These are phyloP conservation scores for Cyprinodon diabolis DNA, from an alignment of 2,797 vertebrate species.

Conservation along the genomic window DNA sequence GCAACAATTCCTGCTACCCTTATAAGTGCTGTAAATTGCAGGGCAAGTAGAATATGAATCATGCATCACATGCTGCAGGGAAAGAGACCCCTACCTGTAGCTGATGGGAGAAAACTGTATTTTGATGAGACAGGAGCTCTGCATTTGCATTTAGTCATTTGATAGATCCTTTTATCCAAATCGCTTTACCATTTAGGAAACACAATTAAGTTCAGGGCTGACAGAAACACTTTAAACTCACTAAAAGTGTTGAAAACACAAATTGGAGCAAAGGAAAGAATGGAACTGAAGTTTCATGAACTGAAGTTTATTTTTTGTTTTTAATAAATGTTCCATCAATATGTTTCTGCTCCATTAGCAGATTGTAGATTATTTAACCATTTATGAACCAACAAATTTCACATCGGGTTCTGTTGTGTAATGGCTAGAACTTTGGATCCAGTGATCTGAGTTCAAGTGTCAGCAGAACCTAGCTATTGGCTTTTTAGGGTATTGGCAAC, in stretches of 20 bases:
- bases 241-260: not conserved
- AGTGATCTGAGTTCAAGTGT: too few relatives aligned
- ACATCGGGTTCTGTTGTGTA: too few relatives aligned
- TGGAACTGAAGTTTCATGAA: not conserved
- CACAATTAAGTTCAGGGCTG: not conserved
- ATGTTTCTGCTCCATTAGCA: not conserved
- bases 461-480: too few relatives aligned
- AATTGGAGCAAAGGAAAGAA: not conserved
- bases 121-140: not conserved
- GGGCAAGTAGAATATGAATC: not conserved
- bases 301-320: not conserved
- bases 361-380: not conserved
- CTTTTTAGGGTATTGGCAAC: too few relatives aligned
- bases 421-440: too few relatives aligned
- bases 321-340: not conserved
- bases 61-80: not conserved
- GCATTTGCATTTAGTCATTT: conserved; percentile 3
- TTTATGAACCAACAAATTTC: not conserved
- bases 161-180: conserved; percentile 7
- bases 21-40: not conserved
- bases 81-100: not conserved
- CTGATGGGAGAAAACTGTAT: not conserved
- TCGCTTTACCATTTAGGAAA: not conserved
- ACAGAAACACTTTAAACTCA: not conserved
- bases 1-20: not conserved